Base-by-base conservation (phyloP, 2,113 vertebrate species). In the Sterrhoptilus dennistouni region DNA sequence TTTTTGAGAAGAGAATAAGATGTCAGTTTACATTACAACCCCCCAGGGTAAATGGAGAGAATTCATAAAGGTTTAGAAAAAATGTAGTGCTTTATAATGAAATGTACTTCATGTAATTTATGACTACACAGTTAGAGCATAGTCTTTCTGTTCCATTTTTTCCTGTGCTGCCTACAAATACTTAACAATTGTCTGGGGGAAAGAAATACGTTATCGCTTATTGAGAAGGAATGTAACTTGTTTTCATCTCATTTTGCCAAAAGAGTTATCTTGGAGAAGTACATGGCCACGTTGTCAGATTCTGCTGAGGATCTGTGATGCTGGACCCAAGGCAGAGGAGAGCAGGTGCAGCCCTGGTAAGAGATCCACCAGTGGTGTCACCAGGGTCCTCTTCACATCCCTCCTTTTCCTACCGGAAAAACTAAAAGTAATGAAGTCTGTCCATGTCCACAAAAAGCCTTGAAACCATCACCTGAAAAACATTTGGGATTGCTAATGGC, bases 51-150 rank as follows among this genome's bases (percentile, higher is more conserved):
- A 97, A 95, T 42, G 54, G 86, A 97, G 93, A 97, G 83, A 97
- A 97, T 98, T 97, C 96, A 97, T 96, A 97, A 97, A 97, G 94
- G 87, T 85, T 96, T 95, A 95, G 83, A 92, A 95, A 97, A 97
- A 97, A 96, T 84, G 92, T 90, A 83, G 76, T 96, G 78, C 76
- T 98, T 97, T 96, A 96, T 98, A 98, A 98, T 97, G 97, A 98
- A 98, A 98, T 72, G 96, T 93, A 97, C 91, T 95, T 97, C 93
- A 22, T 95, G 93, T 97, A 98, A 98, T 98, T 98, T 98, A 98
- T 97, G 97, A 90, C 93, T 97, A 76, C 78, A 94, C 94, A 97
- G 87, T 94, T 89, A 85, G 71, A 94, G 89, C 52, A 2, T 71
- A 97, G 89, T 95, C 93, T 96, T 94, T 95, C 90, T 97, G 85